Base-by-base conservation (phyloP, 2,113 vertebrate species). In the Lycaon pictus region DNA sequence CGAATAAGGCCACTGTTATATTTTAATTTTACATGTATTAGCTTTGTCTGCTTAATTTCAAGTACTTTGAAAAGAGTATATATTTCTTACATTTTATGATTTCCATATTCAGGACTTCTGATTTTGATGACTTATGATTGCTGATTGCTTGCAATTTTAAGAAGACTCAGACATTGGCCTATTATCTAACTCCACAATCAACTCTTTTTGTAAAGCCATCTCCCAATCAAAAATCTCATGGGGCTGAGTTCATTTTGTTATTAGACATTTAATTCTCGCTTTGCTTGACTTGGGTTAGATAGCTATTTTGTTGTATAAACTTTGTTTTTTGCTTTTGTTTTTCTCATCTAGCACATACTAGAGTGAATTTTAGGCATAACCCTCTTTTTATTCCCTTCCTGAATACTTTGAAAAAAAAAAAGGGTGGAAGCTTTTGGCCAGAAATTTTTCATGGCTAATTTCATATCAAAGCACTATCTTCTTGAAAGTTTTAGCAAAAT, bases 71-170 rank as follows among this genome's bases (percentile, higher is more conserved):
- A 93, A 92, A 92, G 5, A 79, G n/a, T 79, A 19, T 67, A 53
- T 85, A 32, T 81, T 85, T 95, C 55, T 88, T 9, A 3, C 51
- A 32, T 72, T 89, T 91, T 91, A 35, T 87, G 12, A 87, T 95
- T 97, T 93, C 58, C 19, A 25, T 58, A 77, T 93, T 93, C 10
- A 85, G 19, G 32, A 94, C 11, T 87, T 92, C 56, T 67, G 35
- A 84, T 63, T 97, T 93, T 92, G 35, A 88, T 80, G 58, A 84
- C 3, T 82, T 48, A 60, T 3, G 20, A 89, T 87, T 83, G 29
- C 43, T 93, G 72, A 90, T 96, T 97, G 74, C 84, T 97, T 95
- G 19, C 19, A 96, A 95, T 83, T 94, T 96, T 65, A 96, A 93
- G 60, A 86, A 91, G 82, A 79, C 13, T 67, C 51, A 82, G 93